Conservation (phyloP, 2,888 invertebrate species). For the Pseudococcus viburni region DNA sequence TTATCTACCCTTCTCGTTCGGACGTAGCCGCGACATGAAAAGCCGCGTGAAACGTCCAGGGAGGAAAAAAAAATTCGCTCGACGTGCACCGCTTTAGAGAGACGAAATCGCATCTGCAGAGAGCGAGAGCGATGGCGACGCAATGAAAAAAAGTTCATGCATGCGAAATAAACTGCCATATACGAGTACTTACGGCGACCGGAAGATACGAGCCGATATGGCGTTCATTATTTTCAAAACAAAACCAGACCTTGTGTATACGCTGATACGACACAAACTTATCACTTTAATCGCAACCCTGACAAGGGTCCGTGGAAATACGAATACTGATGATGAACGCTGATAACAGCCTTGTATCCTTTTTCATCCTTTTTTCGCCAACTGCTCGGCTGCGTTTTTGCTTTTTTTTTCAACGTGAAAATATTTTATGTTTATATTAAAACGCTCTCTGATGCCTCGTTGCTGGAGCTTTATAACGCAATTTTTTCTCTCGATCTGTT, state of each 20-base stretch:
- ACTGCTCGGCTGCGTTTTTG: neutral
- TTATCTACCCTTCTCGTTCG: constrained; percentile 26
- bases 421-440: constrained; percentile 43
- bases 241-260: constrained; percentile 50
- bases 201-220: constrained; percentile 54
- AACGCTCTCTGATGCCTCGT: neutral
- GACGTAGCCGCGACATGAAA: constrained; percentile 40
- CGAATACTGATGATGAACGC: constrained; percentile 40
- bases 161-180: constrained; percentile 24
- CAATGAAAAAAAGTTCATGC: constrained; percentile 46
- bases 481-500: constrained; percentile 36
- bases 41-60: neutral
- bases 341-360: constrained; percentile 42
- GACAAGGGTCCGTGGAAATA: constrained; percentile 37
- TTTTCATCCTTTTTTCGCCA: constrained; percentile 11
- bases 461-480: neutral
- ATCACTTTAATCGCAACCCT: constrained; percentile 49
- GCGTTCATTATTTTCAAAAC: constrained; percentile 45
- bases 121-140: neutral
- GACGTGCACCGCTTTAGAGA: neutral
- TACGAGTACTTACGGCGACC: neutral
- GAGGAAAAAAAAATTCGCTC: neutral
- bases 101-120: constrained; percentile 42
- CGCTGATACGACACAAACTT: constrained; percentile 42
- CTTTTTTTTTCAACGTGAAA: constrained; percentile 4